Evolutionary conservation across 2,888 invertebrate genomes (phyloP).

Genomic region (Cartodere bifasciata): DNA sequence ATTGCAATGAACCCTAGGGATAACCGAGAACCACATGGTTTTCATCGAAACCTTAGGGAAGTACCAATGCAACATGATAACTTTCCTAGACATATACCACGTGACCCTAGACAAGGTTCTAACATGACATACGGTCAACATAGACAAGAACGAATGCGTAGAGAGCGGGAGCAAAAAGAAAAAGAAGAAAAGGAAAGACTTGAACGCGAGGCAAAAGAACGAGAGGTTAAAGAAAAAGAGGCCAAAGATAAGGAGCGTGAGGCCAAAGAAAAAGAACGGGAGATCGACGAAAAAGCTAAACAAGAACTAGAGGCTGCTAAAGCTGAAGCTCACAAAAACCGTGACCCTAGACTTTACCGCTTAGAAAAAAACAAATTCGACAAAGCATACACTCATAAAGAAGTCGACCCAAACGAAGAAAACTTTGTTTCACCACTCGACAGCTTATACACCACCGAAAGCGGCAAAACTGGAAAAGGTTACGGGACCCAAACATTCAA

Average conservation of each 20-base stretch:
- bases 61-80: too few species aligned
- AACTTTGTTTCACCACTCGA: slow-evolving; percentile 38
- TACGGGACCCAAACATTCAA: slow-evolving; percentile 40
- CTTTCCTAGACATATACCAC: too few species aligned
- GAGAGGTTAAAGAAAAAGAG: neutral
- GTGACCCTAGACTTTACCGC: too few species aligned
- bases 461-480: slow-evolving; percentile 34
- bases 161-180: slow-evolving; percentile 8
- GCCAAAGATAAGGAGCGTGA: slow-evolving; percentile 3
- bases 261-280: slow-evolving; percentile 4
- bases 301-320: too few species aligned
- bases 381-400: slow-evolving; percentile 7
- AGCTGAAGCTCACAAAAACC: too few species aligned
- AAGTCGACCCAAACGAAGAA: slow-evolving; percentile 14
- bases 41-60: slow-evolving; percentile 1
- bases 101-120: too few species aligned
- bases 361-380: slow-evolving; percentile 10
- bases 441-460: slow-evolving; percentile 34
- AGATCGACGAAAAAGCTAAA: slow-evolving; percentile 2
- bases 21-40: slow-evolving; percentile 5
- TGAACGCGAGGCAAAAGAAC: slow-evolving; percentile 7
- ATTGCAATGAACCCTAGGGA: slow-evolving; percentile 10
- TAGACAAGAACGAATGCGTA: slow-evolving; percentile 1
- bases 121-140: too few species aligned
- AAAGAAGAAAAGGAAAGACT: slow-evolving; percentile 8